Percentiles rank a stretch among this genome's conserved stretches.
Conservation (phyloP, 2,113 vertebrate genomes). For the Sinocyclocheilus grahami region DNA sequence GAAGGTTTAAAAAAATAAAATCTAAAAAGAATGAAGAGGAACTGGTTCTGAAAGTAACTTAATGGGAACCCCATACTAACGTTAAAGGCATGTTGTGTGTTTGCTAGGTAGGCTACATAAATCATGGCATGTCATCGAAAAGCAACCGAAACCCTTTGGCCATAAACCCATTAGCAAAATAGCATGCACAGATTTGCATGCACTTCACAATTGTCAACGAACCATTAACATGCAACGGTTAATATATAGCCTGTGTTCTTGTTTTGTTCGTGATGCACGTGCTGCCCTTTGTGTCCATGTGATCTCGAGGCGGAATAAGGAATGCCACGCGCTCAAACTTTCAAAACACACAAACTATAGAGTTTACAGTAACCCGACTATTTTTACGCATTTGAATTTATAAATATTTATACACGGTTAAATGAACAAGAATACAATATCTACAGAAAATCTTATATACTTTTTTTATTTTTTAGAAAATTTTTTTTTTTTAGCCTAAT, state of each 20-base stretch:
- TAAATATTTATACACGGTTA: not conserved
- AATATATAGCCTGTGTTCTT: constrained; percentile 43
- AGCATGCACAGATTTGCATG: not conserved
- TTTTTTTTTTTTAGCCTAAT: not conserved
- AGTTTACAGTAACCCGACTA: not conserved
- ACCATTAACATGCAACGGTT: constrained; percentile 21
- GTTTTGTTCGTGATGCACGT: constrained; percentile 41
- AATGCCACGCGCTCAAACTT: constrained; percentile 10
- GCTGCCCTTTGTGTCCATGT: constrained; percentile 19
- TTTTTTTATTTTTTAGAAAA: too few relatives aligned
- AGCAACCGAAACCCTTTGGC: not conserved
- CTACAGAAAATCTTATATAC: not conserved
- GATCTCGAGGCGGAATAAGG: not conserved
- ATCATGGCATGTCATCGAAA: not conserved
- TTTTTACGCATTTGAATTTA: not conserved
- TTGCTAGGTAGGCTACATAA: not conserved
- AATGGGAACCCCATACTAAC: not conserved
- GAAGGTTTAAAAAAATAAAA: not conserved
- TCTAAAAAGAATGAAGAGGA: not conserved
- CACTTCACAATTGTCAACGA: constrained; percentile 8
- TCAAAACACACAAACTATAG: not conserved
- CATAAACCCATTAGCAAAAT: not conserved
- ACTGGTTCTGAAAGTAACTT: not conserved
- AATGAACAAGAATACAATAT: not conserved
- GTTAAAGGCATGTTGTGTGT: not conserved